These are phyloP conservation scores for Corythornis cristatus DNA, from an alignment of 2,113 vertebrate species.

Conservation along the genomic window DNA sequence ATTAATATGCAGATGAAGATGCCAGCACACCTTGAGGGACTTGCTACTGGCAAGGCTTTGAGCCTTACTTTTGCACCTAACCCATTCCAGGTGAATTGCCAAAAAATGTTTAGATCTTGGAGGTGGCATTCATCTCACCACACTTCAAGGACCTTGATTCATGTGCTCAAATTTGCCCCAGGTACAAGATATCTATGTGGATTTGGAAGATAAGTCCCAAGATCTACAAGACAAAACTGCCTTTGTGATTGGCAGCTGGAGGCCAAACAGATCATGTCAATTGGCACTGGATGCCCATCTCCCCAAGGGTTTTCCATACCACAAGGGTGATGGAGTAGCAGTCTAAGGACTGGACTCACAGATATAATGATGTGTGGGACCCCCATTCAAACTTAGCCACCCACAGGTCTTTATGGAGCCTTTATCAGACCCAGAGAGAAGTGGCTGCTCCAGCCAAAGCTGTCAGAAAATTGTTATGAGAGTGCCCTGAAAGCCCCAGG, in stretches of 20 bases:
- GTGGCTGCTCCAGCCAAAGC: background rate
- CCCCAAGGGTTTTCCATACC: background rate
- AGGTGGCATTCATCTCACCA: background rate
- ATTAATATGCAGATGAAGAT: background rate
- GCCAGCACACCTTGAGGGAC: background rate
- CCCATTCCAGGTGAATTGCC: background rate
- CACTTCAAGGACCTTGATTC: background rate
- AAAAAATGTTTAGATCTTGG: background rate
- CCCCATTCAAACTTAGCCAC: background rate
- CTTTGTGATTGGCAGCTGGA: background rate
- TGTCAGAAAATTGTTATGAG: background rate
- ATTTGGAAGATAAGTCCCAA: background rate
- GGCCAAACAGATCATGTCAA: fast-evolving
- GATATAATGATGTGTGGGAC: fast-evolving
- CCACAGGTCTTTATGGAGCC: background rate
- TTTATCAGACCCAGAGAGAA: background rate
- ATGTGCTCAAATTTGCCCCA: background rate
- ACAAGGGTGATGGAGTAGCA: background rate
- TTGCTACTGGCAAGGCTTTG: background rate
- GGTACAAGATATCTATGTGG: fast-evolving
- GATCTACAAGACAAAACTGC: background rate
- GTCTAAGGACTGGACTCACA: background rate
- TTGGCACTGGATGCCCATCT: background rate
- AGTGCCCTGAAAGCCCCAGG: background rate
- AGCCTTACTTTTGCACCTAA: background rate